phyloP scores from a whole-genome alignment of 2,888 invertebrate genomes.

The Tachina lurida region DNA sequence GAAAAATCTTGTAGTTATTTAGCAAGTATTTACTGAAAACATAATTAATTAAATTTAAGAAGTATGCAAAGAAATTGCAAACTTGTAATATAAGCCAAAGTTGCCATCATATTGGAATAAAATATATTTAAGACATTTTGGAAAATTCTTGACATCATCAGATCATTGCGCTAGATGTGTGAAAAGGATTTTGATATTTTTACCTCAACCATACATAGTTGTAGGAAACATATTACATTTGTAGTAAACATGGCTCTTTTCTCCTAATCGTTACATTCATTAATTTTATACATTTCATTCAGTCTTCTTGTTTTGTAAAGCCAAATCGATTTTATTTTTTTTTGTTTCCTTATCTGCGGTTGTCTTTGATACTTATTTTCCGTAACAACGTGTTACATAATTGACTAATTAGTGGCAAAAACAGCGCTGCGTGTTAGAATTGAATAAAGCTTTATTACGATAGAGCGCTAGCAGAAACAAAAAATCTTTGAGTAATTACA shows the following conservation, averaged over 20 bases:
- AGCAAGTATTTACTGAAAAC: slow-evolving; percentile 19
- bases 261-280: neutral
- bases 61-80: neutral
- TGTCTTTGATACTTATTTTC: slow-evolving; percentile 27
- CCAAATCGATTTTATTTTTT: neutral
- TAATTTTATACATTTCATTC: neutral
- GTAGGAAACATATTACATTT: no score
- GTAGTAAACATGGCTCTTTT: neutral
- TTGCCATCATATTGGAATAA: neutral
- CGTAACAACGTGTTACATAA: slow-evolving; percentile 54
- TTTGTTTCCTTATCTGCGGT: neutral
- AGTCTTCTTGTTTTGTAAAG: neutral
- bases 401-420: slow-evolving; percentile 62
- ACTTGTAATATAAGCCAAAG: neutral
- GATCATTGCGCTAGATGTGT: no score
- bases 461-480: neutral
- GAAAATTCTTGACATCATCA: no score
- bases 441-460: slow-evolving; percentile 39
- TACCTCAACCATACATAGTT: no score
- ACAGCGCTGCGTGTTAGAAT: slow-evolving; percentile 25
- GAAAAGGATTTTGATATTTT: no score
- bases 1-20: slow-evolving; percentile 28
- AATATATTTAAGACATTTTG: no score
- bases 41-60: slow-evolving; percentile 24
- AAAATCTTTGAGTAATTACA: slow-evolving; percentile 49